These are phyloP conservation scores for Muntiacus muntjak DNA, from an alignment of 2,113 vertebrate genomes.

Conservation along the genomic window DNA sequence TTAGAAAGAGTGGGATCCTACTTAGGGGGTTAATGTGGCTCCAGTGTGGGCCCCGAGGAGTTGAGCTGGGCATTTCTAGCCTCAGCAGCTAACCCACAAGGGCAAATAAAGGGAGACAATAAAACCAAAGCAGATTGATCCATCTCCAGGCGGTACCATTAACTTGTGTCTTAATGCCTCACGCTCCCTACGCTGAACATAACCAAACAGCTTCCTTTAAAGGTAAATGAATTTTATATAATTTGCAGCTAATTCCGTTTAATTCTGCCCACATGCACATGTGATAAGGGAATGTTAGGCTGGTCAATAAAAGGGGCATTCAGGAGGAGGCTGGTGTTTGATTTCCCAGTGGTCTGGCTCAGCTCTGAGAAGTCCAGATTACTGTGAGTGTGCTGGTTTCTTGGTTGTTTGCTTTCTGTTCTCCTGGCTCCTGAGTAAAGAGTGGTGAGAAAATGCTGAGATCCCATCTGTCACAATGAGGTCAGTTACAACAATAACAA, in stretches of 20 bases:
- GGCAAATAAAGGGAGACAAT: conserved; percentile 80
- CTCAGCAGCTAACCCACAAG: conserved; percentile 54
- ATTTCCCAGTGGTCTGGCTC: conserved; percentile 61
- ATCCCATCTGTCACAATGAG: conserved; percentile 71
- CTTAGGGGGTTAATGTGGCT: conserved; percentile 7
- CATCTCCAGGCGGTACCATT: conserved; percentile 81
- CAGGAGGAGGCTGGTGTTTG: conserved; percentile 67
- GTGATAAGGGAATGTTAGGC: conserved; percentile 79
- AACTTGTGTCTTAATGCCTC: conserved; percentile 78
- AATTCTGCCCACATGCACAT: conserved; percentile 82
- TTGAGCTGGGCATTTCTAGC: conserved; percentile 46
- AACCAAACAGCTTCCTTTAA: conserved; percentile 81
- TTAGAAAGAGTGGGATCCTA: not conserved
- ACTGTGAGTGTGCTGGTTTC: conserved; percentile 53
- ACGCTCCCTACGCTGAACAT: conserved; percentile 66
- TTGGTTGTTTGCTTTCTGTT: conserved; percentile 66
- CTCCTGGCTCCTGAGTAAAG: conserved; percentile 56
- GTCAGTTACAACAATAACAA: conserved; percentile 29
- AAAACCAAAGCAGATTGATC: conserved; percentile 82
- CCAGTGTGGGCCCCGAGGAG: not conserved
- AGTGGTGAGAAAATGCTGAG: conserved; percentile 50
- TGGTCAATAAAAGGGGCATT: conserved; percentile 71
- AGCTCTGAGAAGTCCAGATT: conserved; percentile 61
- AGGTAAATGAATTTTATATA: conserved; percentile 84
- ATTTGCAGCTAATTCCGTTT: conserved; percentile 84